A percentile compares a stretch with the other conserved stretches of the same genome.
phyloP scores from a whole-genome alignment of 2,113 vertebrate species.

The Chionis minor region DNA sequence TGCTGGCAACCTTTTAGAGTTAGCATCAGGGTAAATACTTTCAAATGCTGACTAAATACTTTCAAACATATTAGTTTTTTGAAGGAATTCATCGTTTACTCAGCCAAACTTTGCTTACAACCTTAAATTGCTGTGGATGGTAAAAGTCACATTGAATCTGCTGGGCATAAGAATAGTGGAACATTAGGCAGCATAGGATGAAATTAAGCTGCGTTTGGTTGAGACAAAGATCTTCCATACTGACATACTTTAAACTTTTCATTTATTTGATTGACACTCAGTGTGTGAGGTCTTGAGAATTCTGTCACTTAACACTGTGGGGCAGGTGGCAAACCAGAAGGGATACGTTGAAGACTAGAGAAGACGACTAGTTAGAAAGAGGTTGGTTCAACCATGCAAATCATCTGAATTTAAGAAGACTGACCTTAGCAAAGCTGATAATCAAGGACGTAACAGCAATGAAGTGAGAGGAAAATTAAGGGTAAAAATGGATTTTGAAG shows the following conservation, averaged over 20 bases:
- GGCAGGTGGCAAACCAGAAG: not conserved
- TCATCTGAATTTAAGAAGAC: not conserved
- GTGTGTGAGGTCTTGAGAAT: not conserved
- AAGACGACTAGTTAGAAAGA: not conserved
- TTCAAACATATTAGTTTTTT: not conserved
- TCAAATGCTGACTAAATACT: not conserved
- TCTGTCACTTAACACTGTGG: not conserved
- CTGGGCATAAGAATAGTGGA: not conserved
- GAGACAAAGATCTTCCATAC: not conserved
- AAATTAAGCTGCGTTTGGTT: not conserved
- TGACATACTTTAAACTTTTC: not conserved
- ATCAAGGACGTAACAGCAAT: not conserved
- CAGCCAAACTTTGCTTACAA: not conserved
- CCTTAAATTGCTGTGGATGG: not conserved
- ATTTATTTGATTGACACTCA: not conserved
- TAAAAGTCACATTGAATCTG: not conserved
- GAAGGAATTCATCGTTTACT: not conserved
- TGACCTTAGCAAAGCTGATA: not conserved
- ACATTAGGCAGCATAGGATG: not conserved
- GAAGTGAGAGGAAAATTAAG: not conserved
- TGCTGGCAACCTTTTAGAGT: not conserved
- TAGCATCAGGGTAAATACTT: not conserved
- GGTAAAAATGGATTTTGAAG: not conserved
- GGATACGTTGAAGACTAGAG: not conserved
- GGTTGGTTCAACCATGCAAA: not conserved